Evolutionary conservation across 2,888 invertebrate species (phyloP), one percentile per base, ranked within the genome.

Genomic region (Encarsia formosa): DNA sequence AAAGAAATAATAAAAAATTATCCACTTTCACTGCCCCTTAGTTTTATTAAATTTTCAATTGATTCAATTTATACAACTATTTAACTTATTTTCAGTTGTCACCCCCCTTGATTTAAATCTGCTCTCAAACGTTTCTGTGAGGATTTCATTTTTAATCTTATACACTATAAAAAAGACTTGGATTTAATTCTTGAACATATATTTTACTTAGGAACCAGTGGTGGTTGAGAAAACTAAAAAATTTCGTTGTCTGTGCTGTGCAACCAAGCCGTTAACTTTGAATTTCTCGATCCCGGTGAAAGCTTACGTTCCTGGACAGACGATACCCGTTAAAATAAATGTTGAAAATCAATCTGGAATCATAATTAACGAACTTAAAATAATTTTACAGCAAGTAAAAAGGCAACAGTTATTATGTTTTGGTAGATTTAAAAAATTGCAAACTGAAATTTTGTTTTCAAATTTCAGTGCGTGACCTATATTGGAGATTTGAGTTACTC

Each of bases 31-130:
- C n/a, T n/a, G n/a, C n/a, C n/a, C n/a, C n/a, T n/a, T n/a, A n/a
- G n/a, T n/a, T n/a, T n/a, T n/a, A n/a, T n/a, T n/a, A n/a, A n/a
- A n/a, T n/a, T n/a, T n/a, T n/a, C n/a, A n/a, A n/a, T n/a, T n/a
- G n/a, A n/a, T n/a, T n/a, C n/a, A n/a, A n/a, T n/a, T n/a, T n/a
- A n/a, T n/a, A n/a, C n/a, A n/a, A n/a, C n/a, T n/a, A n/a, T n/a
- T n/a, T n/a, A n/a, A n/a, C n/a, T n/a, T n/a, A n/a, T 91, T 93
- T 67, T n/a, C n/a, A 44, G 85, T 94, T 8, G 81, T 90, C 50
- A 84, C 88, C 52, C 83, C 87, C 5, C 79, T 91, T 60, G 92
- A 93, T 74, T 79, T 94, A 59, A 93, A 93, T 77, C 77, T 82
- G 55, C 85, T 86, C 73, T 79, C 83, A 18, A 80, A 82, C 53